Conservation (phyloP, 2,113 vertebrate genomes). For the Ariopsis seemanni region DNA sequence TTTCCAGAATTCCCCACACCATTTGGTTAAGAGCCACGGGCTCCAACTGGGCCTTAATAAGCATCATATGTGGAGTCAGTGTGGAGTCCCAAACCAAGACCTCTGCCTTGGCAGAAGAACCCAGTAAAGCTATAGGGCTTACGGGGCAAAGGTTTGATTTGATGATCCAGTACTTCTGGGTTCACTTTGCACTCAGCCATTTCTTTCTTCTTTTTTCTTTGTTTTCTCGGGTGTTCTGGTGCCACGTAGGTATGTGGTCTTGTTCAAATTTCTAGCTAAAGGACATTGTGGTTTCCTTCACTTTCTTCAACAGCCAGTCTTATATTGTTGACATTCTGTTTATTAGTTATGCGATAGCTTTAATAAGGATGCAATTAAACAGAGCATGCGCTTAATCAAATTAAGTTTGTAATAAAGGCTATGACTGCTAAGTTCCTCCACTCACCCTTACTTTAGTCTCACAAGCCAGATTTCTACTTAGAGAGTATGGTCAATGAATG, state of each 20-base stretch:
- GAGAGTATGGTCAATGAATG: neutral
- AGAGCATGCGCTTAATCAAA: constrained; percentile 22
- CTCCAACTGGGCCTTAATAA: constrained; percentile 72
- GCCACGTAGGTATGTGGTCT: constrained; percentile 20
- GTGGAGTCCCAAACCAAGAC: constrained; percentile 71
- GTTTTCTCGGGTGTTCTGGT: constrained; percentile 26
- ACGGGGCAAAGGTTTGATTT: constrained; percentile 45
- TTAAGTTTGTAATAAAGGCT: neutral
- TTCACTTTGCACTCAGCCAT: constrained; percentile 41
- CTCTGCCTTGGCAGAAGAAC: constrained; percentile 56
- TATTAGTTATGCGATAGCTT: constrained; percentile 36
- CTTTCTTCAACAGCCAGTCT: constrained; percentile 5
- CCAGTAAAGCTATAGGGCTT: constrained; percentile 34
- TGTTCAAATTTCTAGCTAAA: constrained; percentile 33
- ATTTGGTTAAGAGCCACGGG: constrained; percentile 56
- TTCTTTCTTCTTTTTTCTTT: constrained; percentile 24
- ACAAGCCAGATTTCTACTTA: neutral
- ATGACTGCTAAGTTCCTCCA: constrained; percentile 1
- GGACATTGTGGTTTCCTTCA: constrained; percentile 38
- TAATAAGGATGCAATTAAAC: constrained; percentile 9
- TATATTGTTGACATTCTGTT: constrained; percentile 22
- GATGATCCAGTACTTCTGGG: constrained; percentile 44
- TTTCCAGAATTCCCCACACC: constrained; percentile 18
- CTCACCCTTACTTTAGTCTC: neutral
- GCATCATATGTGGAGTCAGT: constrained; percentile 78